Percentiles rank a stretch among this genome's conserved stretches.
Conservation (phyloP, 2,888 invertebrate species). For the Andrena bicolor region DNA sequence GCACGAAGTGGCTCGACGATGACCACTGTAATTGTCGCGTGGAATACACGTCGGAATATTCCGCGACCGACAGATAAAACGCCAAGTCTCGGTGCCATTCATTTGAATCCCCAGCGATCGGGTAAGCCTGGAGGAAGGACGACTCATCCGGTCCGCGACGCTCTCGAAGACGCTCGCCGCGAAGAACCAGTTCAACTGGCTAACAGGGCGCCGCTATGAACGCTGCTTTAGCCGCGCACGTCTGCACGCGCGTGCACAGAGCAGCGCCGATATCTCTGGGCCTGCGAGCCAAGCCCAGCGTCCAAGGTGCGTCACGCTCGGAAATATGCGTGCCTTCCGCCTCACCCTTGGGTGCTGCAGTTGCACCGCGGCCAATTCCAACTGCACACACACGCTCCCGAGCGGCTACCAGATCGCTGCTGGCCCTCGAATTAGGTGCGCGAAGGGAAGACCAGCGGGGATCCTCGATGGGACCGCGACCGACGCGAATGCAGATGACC, state of each 20-base stretch:
- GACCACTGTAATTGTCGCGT: no score
- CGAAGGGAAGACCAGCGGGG: neutral
- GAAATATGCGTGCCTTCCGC: constrained; percentile 77
- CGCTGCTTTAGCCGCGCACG: constrained; percentile 42
- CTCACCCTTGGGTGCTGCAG: constrained; percentile 55
- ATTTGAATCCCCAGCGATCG: neutral
- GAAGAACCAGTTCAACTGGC: constrained; percentile 4
- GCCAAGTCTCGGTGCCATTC: neutral
- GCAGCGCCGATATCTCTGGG: constrained; percentile 60
- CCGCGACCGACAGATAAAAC: no score
- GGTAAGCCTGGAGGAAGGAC: neutral
- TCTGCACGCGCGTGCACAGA: constrained; percentile 55
- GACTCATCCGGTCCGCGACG: neutral
- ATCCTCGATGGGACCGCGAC: neutral
- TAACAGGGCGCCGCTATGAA: constrained; percentile 19
- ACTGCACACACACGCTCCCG: neutral
- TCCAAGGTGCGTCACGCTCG: constrained; percentile 80
- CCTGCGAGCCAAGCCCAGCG: constrained; percentile 75
- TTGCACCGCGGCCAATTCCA: constrained; percentile 48
- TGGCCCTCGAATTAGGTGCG: constrained; percentile 1
- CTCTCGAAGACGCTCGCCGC: neutral
- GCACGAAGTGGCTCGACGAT: no score
- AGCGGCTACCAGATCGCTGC: neutral
- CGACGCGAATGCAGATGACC: neutral
- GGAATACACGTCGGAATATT: no score